Evolutionary conservation across 2,888 invertebrate species (phyloP).

Genomic region (Meteorus colon): DNA sequence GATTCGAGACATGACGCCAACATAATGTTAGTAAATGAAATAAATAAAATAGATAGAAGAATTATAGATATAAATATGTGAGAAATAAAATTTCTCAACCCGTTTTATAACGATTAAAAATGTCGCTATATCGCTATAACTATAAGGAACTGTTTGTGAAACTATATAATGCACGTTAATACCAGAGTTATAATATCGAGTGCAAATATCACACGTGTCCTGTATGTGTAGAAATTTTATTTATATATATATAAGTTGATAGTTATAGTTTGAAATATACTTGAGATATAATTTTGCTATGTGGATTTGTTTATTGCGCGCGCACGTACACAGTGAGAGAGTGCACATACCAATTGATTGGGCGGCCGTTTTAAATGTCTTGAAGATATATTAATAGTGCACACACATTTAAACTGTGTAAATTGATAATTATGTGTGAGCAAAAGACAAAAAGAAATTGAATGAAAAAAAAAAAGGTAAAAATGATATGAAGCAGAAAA

Average conservation of each 20-base stretch:
- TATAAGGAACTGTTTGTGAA: constrained; percentile 6
- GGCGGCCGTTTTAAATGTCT: background rate
- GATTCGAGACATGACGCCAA: constrained; percentile 5
- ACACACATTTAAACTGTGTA: background rate
- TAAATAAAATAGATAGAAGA: background rate
- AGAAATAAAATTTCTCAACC: background rate
- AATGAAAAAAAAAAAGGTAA: background rate
- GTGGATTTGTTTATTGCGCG: background rate
- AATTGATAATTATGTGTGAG: background rate
- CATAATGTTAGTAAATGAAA: background rate
- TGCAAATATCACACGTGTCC: background rate
- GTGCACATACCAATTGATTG: background rate
- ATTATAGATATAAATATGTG: background rate
- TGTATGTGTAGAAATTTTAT: background rate
- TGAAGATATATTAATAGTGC: no score
- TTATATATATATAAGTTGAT: constrained; percentile 5
- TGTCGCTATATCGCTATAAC: background rate
- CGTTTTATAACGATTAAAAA: constrained; percentile 9
- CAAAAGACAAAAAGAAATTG: background rate
- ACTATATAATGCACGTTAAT: constrained; percentile 1
- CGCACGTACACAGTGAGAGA: no score
- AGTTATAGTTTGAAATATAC: background rate
- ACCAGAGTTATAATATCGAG: constrained; percentile 5
- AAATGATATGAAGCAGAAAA: background rate
- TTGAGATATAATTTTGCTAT: constrained; percentile 1